These are phyloP conservation scores for Scaptomyza cyrtandrae DNA, from an alignment of 2,888 invertebrate species.

Conservation along the genomic window DNA sequence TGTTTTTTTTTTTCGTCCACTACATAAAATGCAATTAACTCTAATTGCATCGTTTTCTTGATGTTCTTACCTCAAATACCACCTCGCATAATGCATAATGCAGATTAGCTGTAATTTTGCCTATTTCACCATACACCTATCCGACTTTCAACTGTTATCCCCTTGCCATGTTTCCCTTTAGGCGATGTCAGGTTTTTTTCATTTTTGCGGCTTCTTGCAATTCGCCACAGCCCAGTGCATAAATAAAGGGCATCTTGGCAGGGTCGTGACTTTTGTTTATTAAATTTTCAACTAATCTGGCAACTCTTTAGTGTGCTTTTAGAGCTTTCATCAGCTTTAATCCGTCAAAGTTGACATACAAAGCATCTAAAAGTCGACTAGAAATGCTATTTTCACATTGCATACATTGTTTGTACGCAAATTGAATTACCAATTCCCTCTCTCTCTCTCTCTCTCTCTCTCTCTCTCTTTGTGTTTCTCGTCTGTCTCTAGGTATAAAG, in stretches of 20 bases:
- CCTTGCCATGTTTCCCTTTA: constrained; percentile 1
- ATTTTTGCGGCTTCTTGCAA: constrained; percentile 62
- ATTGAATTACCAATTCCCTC: constrained; percentile 71
- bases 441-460: constrained; percentile 39
- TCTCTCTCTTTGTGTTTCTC: not conserved
- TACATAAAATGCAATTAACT: constrained; percentile 4
- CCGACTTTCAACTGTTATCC: constrained; percentile 14
- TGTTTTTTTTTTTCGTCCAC: constrained; percentile 1
- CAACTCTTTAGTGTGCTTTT: not conserved
- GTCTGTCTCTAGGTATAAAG: constrained; percentile 11
- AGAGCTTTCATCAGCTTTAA: no score
- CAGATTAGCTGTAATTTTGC: constrained; percentile 47
- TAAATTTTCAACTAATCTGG: constrained; percentile 1
- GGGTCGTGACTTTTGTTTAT: not conserved
- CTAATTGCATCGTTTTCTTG: not conserved
- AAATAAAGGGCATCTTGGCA: constrained; percentile 17
- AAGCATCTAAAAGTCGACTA: constrained; percentile 22
- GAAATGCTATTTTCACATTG: constrained; percentile 20
- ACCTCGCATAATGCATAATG: constrained; percentile 35
- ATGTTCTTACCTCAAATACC: not conserved
- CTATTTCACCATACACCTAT: constrained; percentile 21
- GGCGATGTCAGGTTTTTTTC: constrained; percentile 33
- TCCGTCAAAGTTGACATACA: not conserved
- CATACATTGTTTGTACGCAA: constrained; percentile 58
- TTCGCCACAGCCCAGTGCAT: constrained; percentile 11